phyloP scores from a whole-genome alignment of 2,888 invertebrate species.

The Latrodectus elegans region DNA sequence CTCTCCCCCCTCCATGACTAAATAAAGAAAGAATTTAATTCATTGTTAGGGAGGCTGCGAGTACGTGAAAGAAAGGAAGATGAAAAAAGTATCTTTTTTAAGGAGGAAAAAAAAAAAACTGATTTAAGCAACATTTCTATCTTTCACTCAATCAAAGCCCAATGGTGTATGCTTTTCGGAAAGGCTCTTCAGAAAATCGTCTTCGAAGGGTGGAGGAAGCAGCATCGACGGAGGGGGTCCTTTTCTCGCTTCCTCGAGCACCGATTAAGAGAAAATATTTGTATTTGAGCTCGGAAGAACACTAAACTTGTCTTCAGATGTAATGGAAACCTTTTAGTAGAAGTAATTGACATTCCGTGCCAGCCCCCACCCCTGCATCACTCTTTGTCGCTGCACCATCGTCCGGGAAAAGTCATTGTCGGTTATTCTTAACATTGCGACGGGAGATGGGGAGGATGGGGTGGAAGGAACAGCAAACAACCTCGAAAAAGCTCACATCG shows the following conservation, averaged over 20 bases:
- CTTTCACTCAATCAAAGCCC: constrained; percentile 68
- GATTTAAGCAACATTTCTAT: constrained; percentile 61
- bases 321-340: constrained; percentile 69
- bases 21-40: constrained; percentile 59
- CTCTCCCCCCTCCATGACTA: not conserved
- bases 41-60: constrained; percentile 26
- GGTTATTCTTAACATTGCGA: constrained; percentile 53
- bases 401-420: constrained; percentile 48
- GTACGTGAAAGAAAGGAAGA: too few relatives aligned
- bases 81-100: too few relatives aligned
- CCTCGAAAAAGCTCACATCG: constrained; percentile 32
- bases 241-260: constrained; percentile 43
- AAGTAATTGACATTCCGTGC: constrained; percentile 66
- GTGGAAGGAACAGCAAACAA: constrained; percentile 45
- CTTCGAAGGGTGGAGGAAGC: not conserved
- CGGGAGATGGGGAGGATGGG: constrained; percentile 10
- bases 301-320: constrained; percentile 67
- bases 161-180: constrained; percentile 64
- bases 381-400: not conserved
- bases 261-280: constrained; percentile 69
- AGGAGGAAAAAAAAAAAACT: constrained; percentile 26
- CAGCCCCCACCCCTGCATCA: not conserved
- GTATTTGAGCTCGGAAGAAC: constrained; percentile 66
- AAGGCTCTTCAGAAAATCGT: constrained; percentile 20
- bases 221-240: not conserved